These are phyloP conservation scores for Gobius niger DNA, from an alignment of 2,113 vertebrate genomes.

Conservation along the genomic window DNA sequence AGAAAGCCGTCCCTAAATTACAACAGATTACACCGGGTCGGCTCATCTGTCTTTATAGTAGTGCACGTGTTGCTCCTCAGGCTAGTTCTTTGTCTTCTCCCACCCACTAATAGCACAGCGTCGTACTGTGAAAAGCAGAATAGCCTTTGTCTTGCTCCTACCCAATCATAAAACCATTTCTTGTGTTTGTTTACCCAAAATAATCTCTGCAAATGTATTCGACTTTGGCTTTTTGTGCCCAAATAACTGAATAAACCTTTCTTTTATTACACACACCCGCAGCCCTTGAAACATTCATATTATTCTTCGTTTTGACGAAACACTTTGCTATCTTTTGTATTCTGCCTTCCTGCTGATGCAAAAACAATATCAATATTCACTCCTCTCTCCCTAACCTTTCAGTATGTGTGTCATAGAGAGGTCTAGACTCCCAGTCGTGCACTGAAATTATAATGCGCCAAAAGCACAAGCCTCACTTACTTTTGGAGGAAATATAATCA, in stretches of 20 bases:
- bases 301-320: constrained; percentile 21
- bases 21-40: constrained; percentile 12
- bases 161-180: constrained; percentile 1
- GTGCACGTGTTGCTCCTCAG: constrained; percentile 31
- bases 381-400: constrained; percentile 46
- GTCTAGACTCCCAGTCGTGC: constrained; percentile 4
- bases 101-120: constrained; percentile 8
- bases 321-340: constrained; percentile 31
- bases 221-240: neutral
- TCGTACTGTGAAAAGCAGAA: neutral
- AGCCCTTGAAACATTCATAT: constrained; percentile 9
- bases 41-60: constrained; percentile 19
- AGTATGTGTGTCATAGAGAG: constrained; percentile 15
- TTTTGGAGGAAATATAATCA: no score
- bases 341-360: constrained; percentile 30
- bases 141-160: neutral
- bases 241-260: neutral
- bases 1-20: constrained; percentile 8
- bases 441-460: constrained; percentile 18
- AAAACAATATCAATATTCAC: constrained; percentile 44
- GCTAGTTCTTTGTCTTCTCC: constrained; percentile 16
- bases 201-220: neutral
- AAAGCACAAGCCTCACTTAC: no score
- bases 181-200: neutral
- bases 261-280: neutral